Evolutionary conservation across 2,888 invertebrate genomes (phyloP).

Genomic region (Rotaria macrura): DNA sequence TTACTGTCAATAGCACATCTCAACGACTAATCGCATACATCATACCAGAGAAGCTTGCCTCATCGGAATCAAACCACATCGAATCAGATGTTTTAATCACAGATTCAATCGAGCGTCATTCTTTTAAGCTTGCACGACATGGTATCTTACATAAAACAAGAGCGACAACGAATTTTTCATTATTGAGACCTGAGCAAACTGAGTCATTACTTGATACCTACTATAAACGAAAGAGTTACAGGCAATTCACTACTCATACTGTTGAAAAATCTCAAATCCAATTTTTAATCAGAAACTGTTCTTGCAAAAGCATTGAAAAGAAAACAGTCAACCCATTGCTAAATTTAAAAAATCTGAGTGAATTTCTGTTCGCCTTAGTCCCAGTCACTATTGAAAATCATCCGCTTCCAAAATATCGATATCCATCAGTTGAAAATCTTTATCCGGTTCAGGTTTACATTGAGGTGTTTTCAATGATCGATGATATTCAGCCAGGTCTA

Average conservation of each 20-base stretch:
- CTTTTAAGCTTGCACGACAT: not conserved
- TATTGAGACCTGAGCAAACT: not conserved
- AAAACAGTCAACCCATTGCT: not conserved
- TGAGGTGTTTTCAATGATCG: not conserved
- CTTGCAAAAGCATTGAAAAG: not conserved
- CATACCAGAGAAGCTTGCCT: not conserved
- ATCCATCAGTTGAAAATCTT: not conserved
- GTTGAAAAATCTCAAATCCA: not conserved
- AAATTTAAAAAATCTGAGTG: not conserved
- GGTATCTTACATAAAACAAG: too few relatives aligned
- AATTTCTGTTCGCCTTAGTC: not conserved
- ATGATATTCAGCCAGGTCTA: not conserved
- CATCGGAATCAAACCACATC: not conserved
- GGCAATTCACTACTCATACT: not conserved
- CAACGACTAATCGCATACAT: not conserved
- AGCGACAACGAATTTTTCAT: not conserved
- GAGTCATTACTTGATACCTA: not conserved
- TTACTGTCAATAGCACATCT: not conserved
- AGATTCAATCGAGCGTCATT: not conserved
- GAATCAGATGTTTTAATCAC: not conserved
- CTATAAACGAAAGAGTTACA: not conserved
- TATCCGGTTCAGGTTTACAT: conserved; percentile 11
- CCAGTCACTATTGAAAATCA: not conserved
- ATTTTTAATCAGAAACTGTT: not conserved
- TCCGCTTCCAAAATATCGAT: not conserved